Percentiles rank a stretch among this genome's conserved stretches.
phyloP scores from a whole-genome alignment of 2,797 vertebrate genomes.

The Tympanoctomys barrerae region DNA sequence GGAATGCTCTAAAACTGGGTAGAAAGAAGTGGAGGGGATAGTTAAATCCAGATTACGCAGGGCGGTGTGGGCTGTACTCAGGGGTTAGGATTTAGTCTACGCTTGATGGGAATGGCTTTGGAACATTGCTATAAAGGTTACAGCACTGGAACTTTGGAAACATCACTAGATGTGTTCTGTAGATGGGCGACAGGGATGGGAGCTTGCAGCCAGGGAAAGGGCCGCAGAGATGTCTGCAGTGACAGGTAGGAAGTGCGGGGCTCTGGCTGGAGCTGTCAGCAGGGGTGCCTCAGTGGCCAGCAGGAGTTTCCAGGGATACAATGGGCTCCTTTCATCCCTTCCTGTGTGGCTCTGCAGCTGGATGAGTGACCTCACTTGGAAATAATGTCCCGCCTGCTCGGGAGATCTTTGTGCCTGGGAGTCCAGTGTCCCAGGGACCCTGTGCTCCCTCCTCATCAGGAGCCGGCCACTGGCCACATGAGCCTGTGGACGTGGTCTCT shows the following conservation, averaged over 20 bases:
- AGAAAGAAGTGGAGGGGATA: neutral
- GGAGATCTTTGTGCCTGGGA: conserved; percentile 10
- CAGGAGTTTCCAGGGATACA: conserved; percentile 57
- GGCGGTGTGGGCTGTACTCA: neutral
- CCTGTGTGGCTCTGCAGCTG: conserved; percentile 40
- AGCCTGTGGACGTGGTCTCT: neutral
- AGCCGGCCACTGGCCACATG: neutral
- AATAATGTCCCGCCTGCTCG: conserved; percentile 69
- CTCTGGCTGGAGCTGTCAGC: conserved; percentile 7
- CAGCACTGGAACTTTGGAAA: neutral
- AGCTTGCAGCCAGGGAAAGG: neutral
- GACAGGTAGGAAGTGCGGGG: conserved; percentile 46
- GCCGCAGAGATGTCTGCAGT: neutral
- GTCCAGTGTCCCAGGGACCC: neutral
- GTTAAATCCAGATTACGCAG: neutral
- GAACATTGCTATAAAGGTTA: neutral
- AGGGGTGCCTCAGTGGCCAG: neutral
- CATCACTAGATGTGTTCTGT: neutral
- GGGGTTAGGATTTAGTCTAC: conserved; percentile 30
- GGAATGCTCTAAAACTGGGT: neutral
- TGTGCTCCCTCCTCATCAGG: neutral
- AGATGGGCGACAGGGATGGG: neutral
- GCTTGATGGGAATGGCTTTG: neutral
- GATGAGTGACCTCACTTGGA: conserved; percentile 73
- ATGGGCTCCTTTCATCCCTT: conserved; percentile 63